Base-by-base conservation (phyloP, 2,888 invertebrate genomes). In the Dichetophora obliterata region DNA sequence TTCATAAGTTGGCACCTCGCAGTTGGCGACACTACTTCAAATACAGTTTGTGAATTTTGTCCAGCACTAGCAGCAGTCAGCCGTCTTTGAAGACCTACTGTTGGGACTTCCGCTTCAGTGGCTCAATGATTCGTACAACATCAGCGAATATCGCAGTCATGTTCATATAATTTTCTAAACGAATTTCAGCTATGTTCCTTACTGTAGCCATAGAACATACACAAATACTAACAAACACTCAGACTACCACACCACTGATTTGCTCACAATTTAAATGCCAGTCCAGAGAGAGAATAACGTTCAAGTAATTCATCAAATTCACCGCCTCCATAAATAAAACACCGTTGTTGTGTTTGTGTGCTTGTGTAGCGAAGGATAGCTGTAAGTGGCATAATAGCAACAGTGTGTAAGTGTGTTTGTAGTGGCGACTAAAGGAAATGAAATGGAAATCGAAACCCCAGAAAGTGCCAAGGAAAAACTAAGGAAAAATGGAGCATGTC, bases 1-100 rank as follows among this genome's bases (percentile, higher is more conserved):
- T 66, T 57, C 81, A 80, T 82, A 83, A 82, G 83, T 83, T 84
- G 85, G 83, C 85, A 83, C 82, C 79, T 82, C 54, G 57, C 68
- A 27, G 69, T 70, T 74, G 61, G 52, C 24, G 61, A 31, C 59
- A 52, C 76, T 43, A 48, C 37, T 52, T 3, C 19, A 22, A 24
- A 48, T 24, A 22, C 50, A 37, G 22, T 68, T 48, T 2, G 43
- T 11, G 11, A 43, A 43, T 43, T 43, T 43, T 43, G 43, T 43
- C 43, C 43, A 43, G 43, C 43, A 43, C 43, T 43, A 37, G 6
- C 6, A 37, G 61, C 3, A 31, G 61, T 52, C 6, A 37, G 61
- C 3, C 61, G 61, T 52, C 52, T 16, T 52, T 27, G 24, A 31
- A 61, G 22, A 52, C 19, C 5, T 52, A 31, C 31, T 9, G 63